These are phyloP conservation scores for Unio pictorum DNA, from an alignment of 2,888 invertebrate species.

Conservation along the genomic window DNA sequence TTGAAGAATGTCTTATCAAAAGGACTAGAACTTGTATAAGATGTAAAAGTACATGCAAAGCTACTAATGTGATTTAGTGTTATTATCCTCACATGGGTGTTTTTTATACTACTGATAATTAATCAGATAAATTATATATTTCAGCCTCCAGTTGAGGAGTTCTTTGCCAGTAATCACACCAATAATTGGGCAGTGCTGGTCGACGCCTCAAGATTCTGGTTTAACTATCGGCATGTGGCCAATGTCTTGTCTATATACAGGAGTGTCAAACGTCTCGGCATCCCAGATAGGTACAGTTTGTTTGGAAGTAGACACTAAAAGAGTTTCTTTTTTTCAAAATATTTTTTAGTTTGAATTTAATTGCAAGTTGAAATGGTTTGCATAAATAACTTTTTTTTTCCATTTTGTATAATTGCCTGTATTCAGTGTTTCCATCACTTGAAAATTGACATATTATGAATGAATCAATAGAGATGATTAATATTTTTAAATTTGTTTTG, in stretches of 20 bases:
- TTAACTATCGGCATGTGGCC: conserved; percentile 99
- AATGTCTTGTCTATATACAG: conserved; percentile 98
- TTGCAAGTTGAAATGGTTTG: no score
- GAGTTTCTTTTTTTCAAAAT: no score
- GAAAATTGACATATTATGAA: no score
- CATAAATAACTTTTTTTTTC: no score
- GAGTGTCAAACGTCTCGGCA: conserved; percentile 97
- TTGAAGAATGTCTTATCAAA: no score
- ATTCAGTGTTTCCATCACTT: no score
- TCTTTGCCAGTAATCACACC: conserved; percentile 80
- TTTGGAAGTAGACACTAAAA: not conserved
- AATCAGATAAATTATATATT: conserved; percentile 5
- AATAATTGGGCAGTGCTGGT: conserved; percentile 99
- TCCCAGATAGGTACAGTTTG: conserved; percentile 83
- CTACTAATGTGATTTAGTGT: conserved; percentile 1
- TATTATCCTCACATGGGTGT: not conserved
- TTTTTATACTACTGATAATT: not conserved
- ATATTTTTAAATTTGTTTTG: no score
- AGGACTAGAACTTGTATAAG: no score
- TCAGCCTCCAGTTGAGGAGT: conserved; percentile 58
- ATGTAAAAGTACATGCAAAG: not conserved
- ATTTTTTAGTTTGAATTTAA: no score
- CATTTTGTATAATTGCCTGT: no score
- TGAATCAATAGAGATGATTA: no score
- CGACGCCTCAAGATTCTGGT: conserved; percentile 99